phyloP scores from a whole-genome alignment of 2,888 invertebrate species.

The Sphaerophoria rueppellii region DNA sequence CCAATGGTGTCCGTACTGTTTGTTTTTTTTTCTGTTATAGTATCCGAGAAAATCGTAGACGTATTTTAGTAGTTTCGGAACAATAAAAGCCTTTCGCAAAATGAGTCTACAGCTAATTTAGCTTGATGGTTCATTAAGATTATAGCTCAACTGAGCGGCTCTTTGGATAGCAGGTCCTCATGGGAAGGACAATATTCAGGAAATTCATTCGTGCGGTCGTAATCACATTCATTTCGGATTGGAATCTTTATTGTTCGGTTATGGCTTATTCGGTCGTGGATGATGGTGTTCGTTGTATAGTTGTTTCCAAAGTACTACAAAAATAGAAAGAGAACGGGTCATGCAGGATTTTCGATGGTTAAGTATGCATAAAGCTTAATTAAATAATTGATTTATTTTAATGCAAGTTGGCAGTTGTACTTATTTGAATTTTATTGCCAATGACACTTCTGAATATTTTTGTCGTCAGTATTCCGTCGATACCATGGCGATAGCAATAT shows the following conservation, averaged over 20 bases:
- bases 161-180: constrained; percentile 41
- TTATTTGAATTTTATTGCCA: too few relatives aligned
- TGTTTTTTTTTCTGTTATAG: neutral
- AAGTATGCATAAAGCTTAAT: constrained; percentile 51
- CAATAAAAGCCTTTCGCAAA: constrained; percentile 51
- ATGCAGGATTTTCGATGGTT: neutral
- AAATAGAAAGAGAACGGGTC: neutral
- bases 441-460: neutral
- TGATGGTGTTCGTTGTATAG: neutral
- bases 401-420: too few relatives aligned
- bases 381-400: too few relatives aligned
- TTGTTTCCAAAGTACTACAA: neutral
- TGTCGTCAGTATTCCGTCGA: neutral
- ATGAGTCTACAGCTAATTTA: constrained; percentile 65
- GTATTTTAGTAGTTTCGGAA: constrained; percentile 43
- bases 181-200: constrained; percentile 63
- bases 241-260: constrained; percentile 69
- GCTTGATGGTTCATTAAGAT: constrained; percentile 72
- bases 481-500: constrained; percentile 15
- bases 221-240: constrained; percentile 71
- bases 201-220: constrained; percentile 59
- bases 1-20: neutral
- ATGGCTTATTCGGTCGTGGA: constrained; percentile 55
- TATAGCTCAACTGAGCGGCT: neutral
- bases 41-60: constrained; percentile 22